Conservation (phyloP, 2,113 vertebrate genomes). For the Eulemur macaco region DNA sequence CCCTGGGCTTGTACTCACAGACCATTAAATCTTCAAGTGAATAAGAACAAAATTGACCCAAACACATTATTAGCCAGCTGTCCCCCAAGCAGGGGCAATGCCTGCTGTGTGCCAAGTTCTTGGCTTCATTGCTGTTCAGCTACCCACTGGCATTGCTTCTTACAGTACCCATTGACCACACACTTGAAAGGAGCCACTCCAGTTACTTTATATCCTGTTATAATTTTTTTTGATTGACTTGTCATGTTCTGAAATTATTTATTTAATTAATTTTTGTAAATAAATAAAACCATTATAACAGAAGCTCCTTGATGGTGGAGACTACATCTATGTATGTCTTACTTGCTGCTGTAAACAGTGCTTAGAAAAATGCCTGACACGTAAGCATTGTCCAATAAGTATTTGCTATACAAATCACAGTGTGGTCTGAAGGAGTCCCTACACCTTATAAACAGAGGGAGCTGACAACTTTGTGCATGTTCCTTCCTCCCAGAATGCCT, state of each 20-base stretch:
- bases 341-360: not conserved
- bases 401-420: not conserved
- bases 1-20: not conserved
- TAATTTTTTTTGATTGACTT: not conserved
- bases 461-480: not conserved
- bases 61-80: not conserved
- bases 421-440: not conserved
- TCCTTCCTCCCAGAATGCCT: not conserved
- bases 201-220: not conserved
- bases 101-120: not conserved
- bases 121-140: not conserved
- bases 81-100: rapidly evolving
- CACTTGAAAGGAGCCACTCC: not conserved
- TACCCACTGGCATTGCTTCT: not conserved
- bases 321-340: not conserved
- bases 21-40: not conserved
- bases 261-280: not conserved
- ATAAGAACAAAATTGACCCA: not conserved
- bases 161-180: not conserved
- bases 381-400: not conserved
- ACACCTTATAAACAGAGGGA: not conserved
- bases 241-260: not conserved
- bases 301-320: not conserved
- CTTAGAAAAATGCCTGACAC: not conserved
- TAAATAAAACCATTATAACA: not conserved